Base-by-base conservation (phyloP, 37 sponge, comb jelly and placozoan species). In the Ianthella basta region DNA sequence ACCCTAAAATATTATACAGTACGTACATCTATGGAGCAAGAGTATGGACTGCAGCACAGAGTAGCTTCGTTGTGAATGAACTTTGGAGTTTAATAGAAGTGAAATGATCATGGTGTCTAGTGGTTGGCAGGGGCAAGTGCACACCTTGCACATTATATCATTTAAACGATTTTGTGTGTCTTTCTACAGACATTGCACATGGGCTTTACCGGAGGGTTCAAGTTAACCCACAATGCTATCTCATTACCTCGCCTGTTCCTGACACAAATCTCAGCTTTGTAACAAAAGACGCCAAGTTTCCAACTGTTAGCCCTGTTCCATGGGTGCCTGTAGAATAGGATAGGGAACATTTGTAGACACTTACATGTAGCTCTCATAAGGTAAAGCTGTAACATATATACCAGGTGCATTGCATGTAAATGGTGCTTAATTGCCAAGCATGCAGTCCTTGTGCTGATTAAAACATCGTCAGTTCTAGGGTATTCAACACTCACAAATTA, bases 161-260 rank as follows among this genome's bases (percentile, higher is more conserved):
- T n/a, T n/a, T 20, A 15, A 57, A 57, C 64, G 10, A 61, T 61
- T 61, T 10, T 61, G 64, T 61, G 29, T 12, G 12, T 61, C 14
- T 10, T 27, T 61, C 64, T n/a, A n/a, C n/a, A n/a, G n/a, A 4
- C 10, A 2, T 13, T 4, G 2, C 12, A 4, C 3, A 4, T 61
- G 61, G 25, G n/a, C n/a, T n/a, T n/a, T n/a, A n/a, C n/a, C n/a
- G n/a, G n/a, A n/a, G n/a, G n/a, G n/a, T n/a, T n/a, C n/a, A n/a
- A n/a, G n/a, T n/a, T n/a, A n/a, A n/a, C n/a, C n/a, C n/a, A n/a
- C n/a, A n/a, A n/a, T n/a, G n/a, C n/a, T n/a, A n/a, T n/a, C 1
- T 3, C 33, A 33, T 65, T 4, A 89, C 89, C 89, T 89, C 54
- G 33, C 89, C 89, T 13, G 64, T 80, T 84, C 89, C 89, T 50